phyloP scores from a whole-genome alignment of 2,797 vertebrate genomes.

The Borostomias antarcticus region DNA sequence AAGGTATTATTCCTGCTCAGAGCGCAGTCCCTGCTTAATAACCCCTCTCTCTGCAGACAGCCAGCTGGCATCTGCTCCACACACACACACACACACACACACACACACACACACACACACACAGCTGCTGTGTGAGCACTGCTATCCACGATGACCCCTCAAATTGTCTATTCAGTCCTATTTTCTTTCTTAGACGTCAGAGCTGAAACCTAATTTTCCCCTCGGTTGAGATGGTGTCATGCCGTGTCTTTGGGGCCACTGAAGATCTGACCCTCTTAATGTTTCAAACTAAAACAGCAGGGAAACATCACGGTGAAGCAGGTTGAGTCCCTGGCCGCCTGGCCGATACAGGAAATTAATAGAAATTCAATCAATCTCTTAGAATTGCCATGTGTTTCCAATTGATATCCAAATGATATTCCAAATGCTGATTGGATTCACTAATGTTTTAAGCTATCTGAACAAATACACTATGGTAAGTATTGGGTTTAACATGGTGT shows the following conservation, averaged over 20 bases:
- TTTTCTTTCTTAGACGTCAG: neutral
- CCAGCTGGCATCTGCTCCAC: conserved; percentile 2
- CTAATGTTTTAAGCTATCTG: neutral
- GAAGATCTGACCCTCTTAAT: too few relatives aligned
- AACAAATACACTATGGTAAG: neutral
- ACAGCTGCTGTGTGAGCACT: neutral
- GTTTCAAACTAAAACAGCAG: too few relatives aligned
- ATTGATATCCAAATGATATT: neutral
- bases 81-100: neutral
- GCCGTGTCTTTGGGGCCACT: too few relatives aligned
- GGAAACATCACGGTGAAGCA: too few relatives aligned
- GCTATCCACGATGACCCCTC: neutral
- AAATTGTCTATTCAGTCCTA: neutral
- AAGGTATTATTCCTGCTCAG: too few relatives aligned
- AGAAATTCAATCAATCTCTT: neutral
- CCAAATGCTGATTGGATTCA: neutral
- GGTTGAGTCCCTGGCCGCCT: neutral
- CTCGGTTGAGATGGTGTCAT: too few relatives aligned
- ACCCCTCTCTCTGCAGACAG: conserved; percentile 1
- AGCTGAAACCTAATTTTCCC: neutral
- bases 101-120: neutral
- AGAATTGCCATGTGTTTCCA: neutral
- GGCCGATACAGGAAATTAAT: neutral
- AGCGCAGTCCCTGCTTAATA: conserved; percentile 10
- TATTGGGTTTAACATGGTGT: neutral